These are phyloP conservation scores for Liodrosophila aerea DNA, from an alignment of 2,888 invertebrate species.

Conservation along the genomic window DNA sequence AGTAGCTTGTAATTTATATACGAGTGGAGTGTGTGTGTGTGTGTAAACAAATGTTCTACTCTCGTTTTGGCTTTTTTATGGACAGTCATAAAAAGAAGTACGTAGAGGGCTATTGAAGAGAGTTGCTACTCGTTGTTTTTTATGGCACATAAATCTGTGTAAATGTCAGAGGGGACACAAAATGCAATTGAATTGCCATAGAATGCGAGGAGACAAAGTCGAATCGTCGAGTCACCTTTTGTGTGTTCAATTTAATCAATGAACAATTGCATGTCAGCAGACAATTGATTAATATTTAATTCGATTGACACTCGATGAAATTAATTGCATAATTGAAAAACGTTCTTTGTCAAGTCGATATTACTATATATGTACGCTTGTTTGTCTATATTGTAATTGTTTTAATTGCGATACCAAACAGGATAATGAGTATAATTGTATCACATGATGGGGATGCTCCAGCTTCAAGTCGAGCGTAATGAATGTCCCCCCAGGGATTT, in stretches of 20 bases:
- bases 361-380: conserved; percentile 13
- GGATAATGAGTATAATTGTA: conserved; percentile 45
- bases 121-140: conserved; percentile 53
- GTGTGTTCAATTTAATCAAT: conserved; percentile 14
- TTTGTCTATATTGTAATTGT: conserved; percentile 33
- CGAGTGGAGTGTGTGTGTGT: conserved; percentile 2
- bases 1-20: conserved; percentile 18
- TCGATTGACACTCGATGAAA: conserved; percentile 23
- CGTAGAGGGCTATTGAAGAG: conserved; percentile 8
- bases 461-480: conserved; percentile 10
- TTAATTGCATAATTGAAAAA: conserved; percentile 28
- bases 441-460: conserved; percentile 6
- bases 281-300: conserved; percentile 41
- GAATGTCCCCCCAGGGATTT: conserved; percentile 9
- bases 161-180: conserved; percentile 46
- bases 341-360: not conserved
- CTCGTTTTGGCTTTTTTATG: conserved; percentile 46
- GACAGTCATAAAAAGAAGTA: conserved; percentile 47
- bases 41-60: conserved; percentile 41
- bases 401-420: conserved; percentile 63
- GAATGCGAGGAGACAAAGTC: conserved; percentile 1
- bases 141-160: conserved; percentile 69
- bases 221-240: not conserved
- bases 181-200: conserved; percentile 52
- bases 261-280: not conserved